Evolutionary conservation across 2,888 invertebrate species (phyloP).

Genomic region (Gisinianus flammeolus): DNA sequence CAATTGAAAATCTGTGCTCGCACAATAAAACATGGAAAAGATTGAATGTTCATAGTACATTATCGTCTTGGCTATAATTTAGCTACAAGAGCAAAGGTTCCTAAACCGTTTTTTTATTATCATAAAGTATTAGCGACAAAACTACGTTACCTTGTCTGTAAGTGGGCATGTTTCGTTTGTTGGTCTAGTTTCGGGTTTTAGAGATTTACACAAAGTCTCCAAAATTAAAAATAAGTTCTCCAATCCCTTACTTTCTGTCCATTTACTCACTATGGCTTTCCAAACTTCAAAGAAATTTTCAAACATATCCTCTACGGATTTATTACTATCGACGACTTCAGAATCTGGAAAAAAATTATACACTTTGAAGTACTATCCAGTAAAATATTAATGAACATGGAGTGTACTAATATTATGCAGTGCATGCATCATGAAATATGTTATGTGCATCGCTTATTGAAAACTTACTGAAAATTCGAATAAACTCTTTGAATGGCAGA

Average conservation of each 20-base stretch:
- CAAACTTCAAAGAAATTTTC: conserved; percentile 45
- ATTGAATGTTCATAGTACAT: no score
- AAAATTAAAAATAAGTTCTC: conserved; percentile 42
- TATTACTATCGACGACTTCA: conserved; percentile 30
- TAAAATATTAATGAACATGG: neutral
- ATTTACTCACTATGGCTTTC: conserved; percentile 29
- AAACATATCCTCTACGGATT: conserved; percentile 37
- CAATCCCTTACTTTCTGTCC: neutral
- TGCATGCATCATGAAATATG: neutral
- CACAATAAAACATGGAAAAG: no score
- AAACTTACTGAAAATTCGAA: conserved; percentile 23
- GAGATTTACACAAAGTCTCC: conserved; percentile 23
- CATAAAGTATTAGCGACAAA: neutral
- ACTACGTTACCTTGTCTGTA: neutral
- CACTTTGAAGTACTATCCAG: neutral
- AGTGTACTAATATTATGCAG: neutral
- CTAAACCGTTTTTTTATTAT: no score
- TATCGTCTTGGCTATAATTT: no score
- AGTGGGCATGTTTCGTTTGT: neutral
- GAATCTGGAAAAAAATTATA: conserved; percentile 28
- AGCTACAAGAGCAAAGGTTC: no score
- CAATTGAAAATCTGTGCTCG: conserved; percentile 11
- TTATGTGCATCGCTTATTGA: neutral
- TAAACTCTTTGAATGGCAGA: neutral
- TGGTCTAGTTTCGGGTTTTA: conserved; percentile 28